phyloP scores from a whole-genome alignment of 2,113 vertebrate species.

The Stegastes partitus region DNA sequence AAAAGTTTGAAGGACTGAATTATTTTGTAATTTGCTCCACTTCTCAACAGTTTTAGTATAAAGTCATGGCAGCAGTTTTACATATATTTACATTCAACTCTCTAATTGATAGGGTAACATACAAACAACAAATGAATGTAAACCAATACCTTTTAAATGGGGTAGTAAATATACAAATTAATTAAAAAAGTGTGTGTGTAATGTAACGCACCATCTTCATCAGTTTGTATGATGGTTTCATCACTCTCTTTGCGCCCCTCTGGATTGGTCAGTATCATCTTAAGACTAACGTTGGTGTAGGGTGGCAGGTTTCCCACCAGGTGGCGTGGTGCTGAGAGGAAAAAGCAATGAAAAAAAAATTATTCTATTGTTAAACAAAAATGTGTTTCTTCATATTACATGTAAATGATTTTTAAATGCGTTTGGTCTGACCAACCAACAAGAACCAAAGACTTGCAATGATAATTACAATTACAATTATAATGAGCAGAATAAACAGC shows the following conservation, averaged over 20 bases:
- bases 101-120: no score
- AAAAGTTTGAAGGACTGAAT: no score
- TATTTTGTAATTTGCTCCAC: no score
- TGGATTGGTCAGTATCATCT: constrained; percentile 98
- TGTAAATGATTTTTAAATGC: neutral
- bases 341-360: neutral
- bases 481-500: no score
- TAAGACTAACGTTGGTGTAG: constrained; percentile 97
- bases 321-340: constrained; percentile 88
- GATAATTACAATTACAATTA: no score
- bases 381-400: neutral
- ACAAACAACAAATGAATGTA: no score
- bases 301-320: constrained; percentile 94
- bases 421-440: neutral
- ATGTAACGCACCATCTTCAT: constrained; percentile 91
- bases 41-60: no score
- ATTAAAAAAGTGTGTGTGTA: neutral
- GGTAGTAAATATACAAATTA: no score
- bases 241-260: constrained; percentile 98
- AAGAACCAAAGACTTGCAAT: neutral
- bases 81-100: no score
- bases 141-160: no score
- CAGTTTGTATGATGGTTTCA: constrained; percentile 96
- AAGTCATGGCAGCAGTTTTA: no score
- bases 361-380: neutral